Conservation (phyloP, 2,888 invertebrate species). For the Leucophenga montana region DNA sequence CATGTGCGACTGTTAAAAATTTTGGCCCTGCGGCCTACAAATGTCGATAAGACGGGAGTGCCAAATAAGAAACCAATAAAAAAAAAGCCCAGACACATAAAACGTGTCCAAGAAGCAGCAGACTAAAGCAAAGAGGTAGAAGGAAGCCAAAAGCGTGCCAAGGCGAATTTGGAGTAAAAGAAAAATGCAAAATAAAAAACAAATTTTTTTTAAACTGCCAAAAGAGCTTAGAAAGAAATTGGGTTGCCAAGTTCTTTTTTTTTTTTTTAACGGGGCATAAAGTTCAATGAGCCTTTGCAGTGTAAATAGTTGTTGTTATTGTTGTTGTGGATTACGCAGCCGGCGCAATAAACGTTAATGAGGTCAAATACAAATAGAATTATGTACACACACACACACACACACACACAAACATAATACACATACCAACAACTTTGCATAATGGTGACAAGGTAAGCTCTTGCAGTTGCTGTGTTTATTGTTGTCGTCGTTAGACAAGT, state of each 20-base stretch:
- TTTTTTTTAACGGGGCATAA: neutral
- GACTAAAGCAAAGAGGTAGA: too few species aligned
- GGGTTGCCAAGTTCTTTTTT: neutral
- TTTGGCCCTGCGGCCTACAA: too few species aligned
- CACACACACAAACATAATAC: constrained; percentile 27
- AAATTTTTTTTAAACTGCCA: neutral
- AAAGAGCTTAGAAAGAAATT: neutral
- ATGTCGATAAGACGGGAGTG: too few species aligned
- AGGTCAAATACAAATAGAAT: constrained; percentile 42
- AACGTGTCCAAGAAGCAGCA: neutral
- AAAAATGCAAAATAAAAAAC: constrained; percentile 1
- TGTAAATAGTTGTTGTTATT: neutral
- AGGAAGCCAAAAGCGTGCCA: too few species aligned
- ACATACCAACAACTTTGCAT: constrained; percentile 53
- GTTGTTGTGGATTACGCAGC: neutral
- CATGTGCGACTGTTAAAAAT: constrained; percentile 8
- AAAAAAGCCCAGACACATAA: neutral
- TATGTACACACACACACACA: constrained; percentile 22
- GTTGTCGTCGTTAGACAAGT: constrained; percentile 36
- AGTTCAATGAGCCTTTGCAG: constrained; percentile 10
- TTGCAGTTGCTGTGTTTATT: constrained; percentile 38
- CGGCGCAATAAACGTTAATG: neutral
- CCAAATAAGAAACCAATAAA: neutral
- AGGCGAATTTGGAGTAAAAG: neutral
- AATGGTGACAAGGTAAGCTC: constrained; percentile 43